phyloP scores from a whole-genome alignment of 2,888 invertebrate genomes.

The Hirtodrosophila confusa region DNA sequence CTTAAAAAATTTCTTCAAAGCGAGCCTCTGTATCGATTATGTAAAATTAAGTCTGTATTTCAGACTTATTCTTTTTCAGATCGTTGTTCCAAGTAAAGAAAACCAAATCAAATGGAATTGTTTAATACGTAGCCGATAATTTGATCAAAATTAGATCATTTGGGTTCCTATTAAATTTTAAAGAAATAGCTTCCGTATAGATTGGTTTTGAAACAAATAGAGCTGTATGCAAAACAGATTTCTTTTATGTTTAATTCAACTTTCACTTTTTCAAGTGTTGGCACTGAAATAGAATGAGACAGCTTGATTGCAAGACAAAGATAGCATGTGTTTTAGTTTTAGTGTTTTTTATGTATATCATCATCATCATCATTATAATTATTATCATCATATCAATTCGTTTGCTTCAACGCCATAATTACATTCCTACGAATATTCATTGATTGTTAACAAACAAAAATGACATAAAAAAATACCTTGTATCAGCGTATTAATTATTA shows the following conservation, averaged over 20 bases:
- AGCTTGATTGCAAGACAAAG: conserved; percentile 35
- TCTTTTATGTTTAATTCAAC: conserved; percentile 10
- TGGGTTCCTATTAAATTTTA: too few species aligned
- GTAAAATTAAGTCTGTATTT: too few species aligned
- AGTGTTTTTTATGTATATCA: conserved; percentile 47
- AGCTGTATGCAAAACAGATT: too few species aligned
- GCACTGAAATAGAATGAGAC: conserved; percentile 49
- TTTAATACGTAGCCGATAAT: too few species aligned
- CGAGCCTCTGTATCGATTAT: too few species aligned
- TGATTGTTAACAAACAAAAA: conserved; percentile 49
- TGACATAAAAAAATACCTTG: conserved; percentile 35
- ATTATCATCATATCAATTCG: conserved; percentile 49
- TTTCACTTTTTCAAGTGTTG: conserved; percentile 36
- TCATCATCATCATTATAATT: conserved; percentile 39
- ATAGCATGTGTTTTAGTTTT: conserved; percentile 35
- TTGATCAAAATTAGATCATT: too few species aligned
- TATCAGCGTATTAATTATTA: conserved; percentile 65
- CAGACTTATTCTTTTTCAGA: too few species aligned
- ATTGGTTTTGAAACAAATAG: background rate
- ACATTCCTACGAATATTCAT: conserved; percentile 40
- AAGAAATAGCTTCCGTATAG: too few species aligned
- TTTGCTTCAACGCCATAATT: conserved; percentile 33
- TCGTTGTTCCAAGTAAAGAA: too few species aligned
- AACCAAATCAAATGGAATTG: too few species aligned
- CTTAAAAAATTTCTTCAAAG: too few species aligned